Base-by-base conservation (phyloP, 2,888 invertebrate species). In the Coenonympha arcania region DNA sequence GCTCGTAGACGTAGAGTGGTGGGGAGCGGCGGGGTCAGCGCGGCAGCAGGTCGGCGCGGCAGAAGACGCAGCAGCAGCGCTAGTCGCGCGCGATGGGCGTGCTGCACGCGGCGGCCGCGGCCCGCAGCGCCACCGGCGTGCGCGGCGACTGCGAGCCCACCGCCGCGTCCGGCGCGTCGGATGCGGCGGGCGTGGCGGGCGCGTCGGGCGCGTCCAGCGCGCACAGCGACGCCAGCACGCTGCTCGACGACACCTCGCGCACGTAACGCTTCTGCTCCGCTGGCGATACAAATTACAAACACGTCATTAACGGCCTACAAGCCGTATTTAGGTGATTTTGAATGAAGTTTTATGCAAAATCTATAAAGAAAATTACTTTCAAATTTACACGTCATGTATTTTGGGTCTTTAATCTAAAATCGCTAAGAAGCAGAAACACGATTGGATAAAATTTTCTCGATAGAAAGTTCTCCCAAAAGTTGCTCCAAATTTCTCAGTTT, bases 241-340 rank as follows among this genome's bases (percentile, higher is more conserved):
- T 64, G 71, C 82, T 83, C n/a, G 76, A 59, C 2, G 80, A 75
- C 62, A 86, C 79, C 68, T 85, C 87, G 58, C 71, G 78, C 64
- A 83, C 87, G 68, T 73, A 85, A 49, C 82, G 83, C 41, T 78
- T 80, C 71, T 87, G 87, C 69, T 82, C 84, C 60, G 80, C 87
- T 87, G 77, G 24, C 73, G 69, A 11, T 26, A 8, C 19, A 26
- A 9, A 44, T 9, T 24, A 9, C 6, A 24, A 9, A 9, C 6
- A 24, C 24, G 24, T 28, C 4, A 13, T 28, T 26, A 11, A 3
- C 18, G 1, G 20, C 24, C 24, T 11, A 30, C n/a, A 30, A n/a
- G n/a, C n/a, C n/a, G n/a, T n/a, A n/a, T n/a, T n/a, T n/a, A n/a
- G n/a, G n/a, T n/a, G n/a, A n/a, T n/a, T n/a, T n/a, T n/a, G n/a